Percentiles rank a stretch among this genome's conserved stretches.
Evolutionary conservation across 2,113 vertebrate genomes (phyloP).

Genomic region (Marmota monax): DNA sequence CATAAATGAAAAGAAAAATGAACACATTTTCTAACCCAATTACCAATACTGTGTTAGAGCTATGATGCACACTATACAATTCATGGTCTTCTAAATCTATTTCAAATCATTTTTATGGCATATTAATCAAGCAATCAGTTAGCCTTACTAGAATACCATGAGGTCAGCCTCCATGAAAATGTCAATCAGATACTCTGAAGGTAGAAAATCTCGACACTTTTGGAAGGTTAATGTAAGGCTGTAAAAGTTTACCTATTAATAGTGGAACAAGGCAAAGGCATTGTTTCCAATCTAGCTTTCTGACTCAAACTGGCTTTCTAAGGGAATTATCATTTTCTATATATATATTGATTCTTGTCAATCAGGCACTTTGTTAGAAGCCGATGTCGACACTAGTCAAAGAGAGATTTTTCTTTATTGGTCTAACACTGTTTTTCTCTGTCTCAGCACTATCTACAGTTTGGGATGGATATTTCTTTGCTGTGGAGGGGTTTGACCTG

Average conservation of each 20-base stretch:
- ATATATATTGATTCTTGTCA: neutral
- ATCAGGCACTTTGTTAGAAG: fast-evolving
- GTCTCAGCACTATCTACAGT: neutral
- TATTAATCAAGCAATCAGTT: neutral
- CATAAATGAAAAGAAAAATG: neutral
- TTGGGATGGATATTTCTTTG: neutral
- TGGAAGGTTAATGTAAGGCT: neutral
- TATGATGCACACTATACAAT: neutral
- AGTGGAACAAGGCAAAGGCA: neutral
- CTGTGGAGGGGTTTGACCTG: fast-evolving
- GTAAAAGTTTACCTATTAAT: neutral
- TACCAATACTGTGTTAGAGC: neutral
- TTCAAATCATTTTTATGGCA: neutral
- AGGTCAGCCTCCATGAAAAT: neutral
- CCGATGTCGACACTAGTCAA: neutral
- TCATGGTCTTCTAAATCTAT: neutral
- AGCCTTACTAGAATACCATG: neutral
- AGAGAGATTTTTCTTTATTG: fast-evolving
- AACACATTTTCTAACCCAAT: neutral
- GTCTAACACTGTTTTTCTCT: neutral
- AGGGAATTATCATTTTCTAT: neutral
- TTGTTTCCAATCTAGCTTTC: neutral
- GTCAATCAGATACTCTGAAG: neutral
- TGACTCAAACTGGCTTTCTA: neutral
- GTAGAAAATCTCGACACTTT: neutral